Percentiles rank a stretch among this genome's conserved stretches.
These are phyloP conservation scores for Eclectus roratus DNA, from an alignment of 2,113 vertebrate species.

Conservation along the genomic window DNA sequence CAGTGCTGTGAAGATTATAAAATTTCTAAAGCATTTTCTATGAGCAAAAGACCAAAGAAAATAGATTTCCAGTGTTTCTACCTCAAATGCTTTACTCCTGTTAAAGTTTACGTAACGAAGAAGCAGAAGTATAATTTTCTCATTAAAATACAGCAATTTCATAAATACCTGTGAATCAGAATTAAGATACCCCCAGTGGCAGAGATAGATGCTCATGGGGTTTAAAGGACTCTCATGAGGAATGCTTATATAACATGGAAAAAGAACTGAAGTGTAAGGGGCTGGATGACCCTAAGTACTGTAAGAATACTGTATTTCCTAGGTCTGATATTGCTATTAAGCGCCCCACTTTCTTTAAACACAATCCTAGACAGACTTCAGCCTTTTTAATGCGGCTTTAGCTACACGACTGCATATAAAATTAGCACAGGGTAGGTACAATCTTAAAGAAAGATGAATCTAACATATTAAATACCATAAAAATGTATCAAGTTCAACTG, in stretches of 20 bases:
- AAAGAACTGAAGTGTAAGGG: not conserved
- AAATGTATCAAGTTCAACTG: not conserved
- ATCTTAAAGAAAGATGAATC: not conserved
- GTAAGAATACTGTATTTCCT: not conserved
- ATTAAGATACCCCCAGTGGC: not conserved
- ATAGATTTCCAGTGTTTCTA: not conserved
- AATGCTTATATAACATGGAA: accelerated
- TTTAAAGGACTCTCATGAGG: not conserved
- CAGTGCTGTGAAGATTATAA: not conserved
- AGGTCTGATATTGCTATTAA: not conserved
- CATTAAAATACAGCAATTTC: not conserved
- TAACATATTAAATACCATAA: not conserved
- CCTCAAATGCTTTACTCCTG: not conserved
- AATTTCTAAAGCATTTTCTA: not conserved
- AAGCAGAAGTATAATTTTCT: not conserved
- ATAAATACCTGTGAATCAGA: not conserved
- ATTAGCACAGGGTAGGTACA: not conserved
- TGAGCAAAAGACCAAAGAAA: not conserved
- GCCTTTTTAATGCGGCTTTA: not conserved
- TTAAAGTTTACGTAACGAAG: not conserved
- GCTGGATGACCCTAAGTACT: not conserved
- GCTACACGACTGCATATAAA: not conserved
- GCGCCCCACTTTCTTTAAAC: not conserved
- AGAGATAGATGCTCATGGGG: not conserved
- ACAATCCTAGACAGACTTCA: not conserved